Conservation (phyloP, 2,888 invertebrate species). For the Parnassius apollo region DNA sequence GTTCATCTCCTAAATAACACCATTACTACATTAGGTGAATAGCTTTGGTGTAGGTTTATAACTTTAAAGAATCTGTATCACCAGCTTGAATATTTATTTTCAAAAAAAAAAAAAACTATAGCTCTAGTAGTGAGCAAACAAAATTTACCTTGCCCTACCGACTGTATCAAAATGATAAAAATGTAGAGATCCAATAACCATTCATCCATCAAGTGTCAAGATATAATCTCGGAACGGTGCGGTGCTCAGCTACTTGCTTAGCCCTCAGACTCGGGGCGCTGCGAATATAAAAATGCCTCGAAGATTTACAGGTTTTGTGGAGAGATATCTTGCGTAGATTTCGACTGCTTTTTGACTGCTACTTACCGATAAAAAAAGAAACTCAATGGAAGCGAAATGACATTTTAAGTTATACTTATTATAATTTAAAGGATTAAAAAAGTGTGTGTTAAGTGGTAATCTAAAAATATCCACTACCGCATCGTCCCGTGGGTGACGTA, state of each 20-base stretch:
- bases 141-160: constrained; percentile 61
- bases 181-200: constrained; percentile 88
- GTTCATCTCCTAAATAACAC: too few relatives aligned
- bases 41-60: too few relatives aligned
- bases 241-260: constrained; percentile 63
- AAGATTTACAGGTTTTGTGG: constrained; percentile 77
- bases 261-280: constrained; percentile 62
- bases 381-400: background rate
- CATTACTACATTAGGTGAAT: too few relatives aligned
- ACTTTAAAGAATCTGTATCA: too few relatives aligned
- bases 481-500: too few relatives aligned
- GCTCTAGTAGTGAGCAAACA: constrained; percentile 45
- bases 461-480: too few relatives aligned
- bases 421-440: too few relatives aligned
- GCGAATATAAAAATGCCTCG: constrained; percentile 77
- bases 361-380: background rate
- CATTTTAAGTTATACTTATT: background rate
- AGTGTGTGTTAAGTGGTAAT: too few relatives aligned
- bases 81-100: too few relatives aligned
- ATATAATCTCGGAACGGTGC: constrained; percentile 83
- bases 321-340: constrained; percentile 70
- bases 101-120: constrained; percentile 31
- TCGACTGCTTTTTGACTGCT: constrained; percentile 50
- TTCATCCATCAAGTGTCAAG: constrained; percentile 90
- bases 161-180: constrained; percentile 83